A percentile compares a stretch with the other conserved stretches of the same genome.
Conservation (phyloP, 2,888 invertebrate species). For the Trichacis sp. region DNA sequence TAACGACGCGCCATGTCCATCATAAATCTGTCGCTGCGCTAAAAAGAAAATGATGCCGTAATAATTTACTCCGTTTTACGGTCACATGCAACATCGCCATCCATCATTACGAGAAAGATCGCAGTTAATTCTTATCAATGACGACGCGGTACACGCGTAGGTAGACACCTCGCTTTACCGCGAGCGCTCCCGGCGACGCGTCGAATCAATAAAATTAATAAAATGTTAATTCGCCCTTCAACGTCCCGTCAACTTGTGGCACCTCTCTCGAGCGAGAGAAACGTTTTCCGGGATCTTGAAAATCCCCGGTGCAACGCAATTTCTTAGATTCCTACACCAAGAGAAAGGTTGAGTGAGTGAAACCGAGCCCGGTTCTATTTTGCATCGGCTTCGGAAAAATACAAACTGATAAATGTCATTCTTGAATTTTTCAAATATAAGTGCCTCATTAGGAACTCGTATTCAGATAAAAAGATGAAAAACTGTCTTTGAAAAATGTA, state of each 20-base stretch:
- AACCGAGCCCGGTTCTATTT: too few relatives aligned
- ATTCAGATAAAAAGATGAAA: too few relatives aligned
- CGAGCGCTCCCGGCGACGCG: conserved; percentile 15
- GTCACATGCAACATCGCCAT: conserved; percentile 3
- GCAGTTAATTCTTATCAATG: conserved; percentile 13
- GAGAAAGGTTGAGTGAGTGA: too few relatives aligned
- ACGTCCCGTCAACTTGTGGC: not conserved
- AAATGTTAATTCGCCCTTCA: conserved; percentile 38
- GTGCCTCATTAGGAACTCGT: too few relatives aligned
- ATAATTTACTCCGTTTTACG: conserved; percentile 8
- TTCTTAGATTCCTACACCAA: too few relatives aligned
- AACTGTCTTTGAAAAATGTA: too few relatives aligned
- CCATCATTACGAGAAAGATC: conserved; percentile 3
- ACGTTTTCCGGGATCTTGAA: too few relatives aligned
- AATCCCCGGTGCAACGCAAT: too few relatives aligned
- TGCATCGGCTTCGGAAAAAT: too few relatives aligned
- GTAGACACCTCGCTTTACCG: conserved; percentile 25
- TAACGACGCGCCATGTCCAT: conserved; percentile 2
- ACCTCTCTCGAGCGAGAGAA: not conserved
- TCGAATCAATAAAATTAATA: conserved; percentile 36
- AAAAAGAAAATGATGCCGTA: not conserved
- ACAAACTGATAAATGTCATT: too few relatives aligned
- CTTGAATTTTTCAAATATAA: too few relatives aligned
- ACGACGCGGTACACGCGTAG: conserved; percentile 34
- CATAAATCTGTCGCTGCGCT: conserved; percentile 2